Evolutionary conservation across 2,797 vertebrate genomes (phyloP).

Genomic region (Karalla daura): DNA sequence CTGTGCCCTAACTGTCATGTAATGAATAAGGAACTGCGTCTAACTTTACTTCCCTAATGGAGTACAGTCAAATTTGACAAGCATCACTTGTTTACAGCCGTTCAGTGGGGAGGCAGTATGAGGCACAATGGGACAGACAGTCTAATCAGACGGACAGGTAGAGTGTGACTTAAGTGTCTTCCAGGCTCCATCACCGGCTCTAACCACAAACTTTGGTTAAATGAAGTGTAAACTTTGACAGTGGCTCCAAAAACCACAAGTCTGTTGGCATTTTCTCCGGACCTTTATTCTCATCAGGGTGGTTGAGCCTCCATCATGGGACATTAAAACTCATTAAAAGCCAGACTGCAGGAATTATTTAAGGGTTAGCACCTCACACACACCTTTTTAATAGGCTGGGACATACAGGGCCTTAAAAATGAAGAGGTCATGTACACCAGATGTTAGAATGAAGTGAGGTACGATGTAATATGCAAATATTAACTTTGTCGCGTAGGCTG

Average conservation of each 20-base stretch:
- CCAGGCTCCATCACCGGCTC: no score
- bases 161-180: not conserved
- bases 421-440: not conserved
- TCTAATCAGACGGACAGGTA: not conserved
- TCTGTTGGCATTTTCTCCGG: not conserved
- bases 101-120: slow-evolving; percentile 2
- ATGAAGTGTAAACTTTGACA: not conserved
- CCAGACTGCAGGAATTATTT: not conserved
- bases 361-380: not conserved
- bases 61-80: slow-evolving; percentile 29
- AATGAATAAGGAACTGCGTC: slow-evolving; percentile 60
- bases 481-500: no score
- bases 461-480: slow-evolving; percentile 31
- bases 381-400: slow-evolving; percentile 1
- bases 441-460: slow-evolving; percentile 8
- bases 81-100: not conserved
- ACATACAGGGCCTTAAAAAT: not conserved
- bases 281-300: not conserved
- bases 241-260: not conserved
- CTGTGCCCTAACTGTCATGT: slow-evolving; percentile 51
- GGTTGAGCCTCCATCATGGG: not conserved
- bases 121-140: not conserved
- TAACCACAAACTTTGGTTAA: not conserved
- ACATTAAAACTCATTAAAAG: slow-evolving; percentile 23
- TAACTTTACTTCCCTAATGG: slow-evolving; percentile 54